Conservation (phyloP, 2,888 invertebrate species). For the Elgonia sp. region DNA sequence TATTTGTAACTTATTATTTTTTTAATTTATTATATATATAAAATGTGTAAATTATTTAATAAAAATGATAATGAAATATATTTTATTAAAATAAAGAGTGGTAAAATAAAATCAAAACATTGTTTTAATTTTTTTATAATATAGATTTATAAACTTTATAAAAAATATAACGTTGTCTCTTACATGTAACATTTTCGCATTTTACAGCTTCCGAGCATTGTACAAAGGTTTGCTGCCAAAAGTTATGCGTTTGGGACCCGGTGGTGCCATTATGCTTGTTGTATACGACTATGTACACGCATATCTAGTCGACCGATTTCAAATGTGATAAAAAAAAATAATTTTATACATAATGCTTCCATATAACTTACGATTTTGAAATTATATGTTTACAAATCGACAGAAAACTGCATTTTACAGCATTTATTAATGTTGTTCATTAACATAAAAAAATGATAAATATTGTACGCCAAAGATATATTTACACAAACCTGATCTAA, state of each 20-base stretch:
- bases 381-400: not conserved
- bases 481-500: constrained; percentile 24
- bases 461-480: constrained; percentile 20
- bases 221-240: constrained; percentile 98
- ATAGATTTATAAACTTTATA: not conserved
- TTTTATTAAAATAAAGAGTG: no score
- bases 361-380: constrained; percentile 6
- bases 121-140: not conserved
- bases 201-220: constrained; percentile 92
- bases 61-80: not conserved
- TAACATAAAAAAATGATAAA: constrained; percentile 17
- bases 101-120: not conserved
- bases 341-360: not conserved
- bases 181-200: constrained; percentile 35
- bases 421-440: constrained; percentile 44
- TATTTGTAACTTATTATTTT: no score
- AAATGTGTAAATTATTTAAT: constrained; percentile 4
- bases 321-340: constrained; percentile 41
- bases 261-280: constrained; percentile 97
- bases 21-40: no score
- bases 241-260: constrained; percentile 96
- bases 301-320: constrained; percentile 88
- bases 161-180: not conserved
- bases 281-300: constrained; percentile 96
- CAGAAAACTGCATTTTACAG: constrained; percentile 34